Percentiles rank a stretch among this genome's conserved stretches.
phyloP scores from a whole-genome alignment of 2,888 invertebrate species.

The Acanthosepion esculentum region DNA sequence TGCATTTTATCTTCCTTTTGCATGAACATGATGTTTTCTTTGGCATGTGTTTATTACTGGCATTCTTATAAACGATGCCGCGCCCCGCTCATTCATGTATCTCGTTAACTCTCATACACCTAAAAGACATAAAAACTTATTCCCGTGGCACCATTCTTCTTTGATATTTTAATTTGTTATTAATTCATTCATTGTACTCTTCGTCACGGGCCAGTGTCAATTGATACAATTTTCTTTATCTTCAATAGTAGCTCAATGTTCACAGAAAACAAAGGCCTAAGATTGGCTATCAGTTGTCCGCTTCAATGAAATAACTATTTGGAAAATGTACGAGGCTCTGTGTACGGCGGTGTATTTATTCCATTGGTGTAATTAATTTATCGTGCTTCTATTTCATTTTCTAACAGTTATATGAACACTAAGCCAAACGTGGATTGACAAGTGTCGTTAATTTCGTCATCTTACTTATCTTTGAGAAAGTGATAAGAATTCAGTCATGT shows the following conservation, averaged over 20 bases:
- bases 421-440: not conserved
- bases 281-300: not conserved
- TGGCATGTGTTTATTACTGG: too few species aligned
- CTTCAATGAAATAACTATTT: not conserved
- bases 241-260: not conserved
- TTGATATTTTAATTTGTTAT: not conserved
- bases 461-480: not conserved
- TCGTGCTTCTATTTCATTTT: not conserved
- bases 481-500: not conserved
- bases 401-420: not conserved
- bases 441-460: not conserved
- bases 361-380: not conserved
- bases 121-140: not conserved
- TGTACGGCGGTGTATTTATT: not conserved
- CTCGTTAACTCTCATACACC: too few species aligned
- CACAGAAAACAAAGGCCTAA: not conserved
- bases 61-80: too few species aligned
- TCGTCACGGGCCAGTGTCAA: not conserved
- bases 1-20: too few species aligned
- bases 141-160: not conserved
- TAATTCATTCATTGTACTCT: not conserved
- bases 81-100: too few species aligned
- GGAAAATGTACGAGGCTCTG: not conserved
- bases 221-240: slow-evolving; percentile 14
- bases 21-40: too few species aligned